Percentiles rank a stretch among this genome's conserved stretches.
Conservation (phyloP, 2,113 vertebrate species). For the Antennarius striatus region DNA sequence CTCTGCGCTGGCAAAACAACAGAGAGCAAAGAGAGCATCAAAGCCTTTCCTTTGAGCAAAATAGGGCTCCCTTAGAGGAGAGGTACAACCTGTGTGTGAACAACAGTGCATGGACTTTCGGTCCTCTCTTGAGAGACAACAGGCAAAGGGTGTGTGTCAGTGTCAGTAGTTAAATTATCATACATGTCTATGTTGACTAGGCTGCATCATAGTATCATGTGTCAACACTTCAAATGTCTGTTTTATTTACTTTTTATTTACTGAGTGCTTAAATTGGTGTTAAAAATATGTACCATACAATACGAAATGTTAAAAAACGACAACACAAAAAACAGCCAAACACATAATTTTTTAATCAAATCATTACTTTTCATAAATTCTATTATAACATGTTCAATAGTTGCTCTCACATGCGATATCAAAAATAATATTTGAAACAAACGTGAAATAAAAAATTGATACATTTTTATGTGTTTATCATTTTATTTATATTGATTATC, state of each 20-base stretch:
- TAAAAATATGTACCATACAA: neutral
- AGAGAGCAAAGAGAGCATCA: constrained; percentile 82
- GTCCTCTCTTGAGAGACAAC: constrained; percentile 51
- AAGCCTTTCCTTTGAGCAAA: constrained; percentile 78
- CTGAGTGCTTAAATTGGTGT: neutral
- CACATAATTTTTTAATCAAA: too few relatives aligned
- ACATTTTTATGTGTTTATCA: neutral
- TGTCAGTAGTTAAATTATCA: constrained; percentile 17
- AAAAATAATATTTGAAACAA: too few relatives aligned
- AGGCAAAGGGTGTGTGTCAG: constrained; percentile 47
- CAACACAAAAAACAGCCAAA: too few relatives aligned
- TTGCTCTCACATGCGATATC: neutral
- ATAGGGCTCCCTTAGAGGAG: constrained; percentile 74
- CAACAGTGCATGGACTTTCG: constrained; percentile 68
- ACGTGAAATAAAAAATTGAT: neutral
- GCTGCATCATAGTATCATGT: neutral
- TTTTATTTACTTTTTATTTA: constrained; percentile 2
- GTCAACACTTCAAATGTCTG: neutral
- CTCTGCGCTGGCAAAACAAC: constrained; percentile 83
- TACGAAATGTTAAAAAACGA: neutral
- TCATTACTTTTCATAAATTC: neutral
- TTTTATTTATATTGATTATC: too few relatives aligned
- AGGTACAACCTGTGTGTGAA: constrained; percentile 72
- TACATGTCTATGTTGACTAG: constrained; percentile 31
- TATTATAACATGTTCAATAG: neutral